Conservation (phyloP, 35 echinoderm and acorn worm genomes). For the Eucidaris tribuloides region DNA sequence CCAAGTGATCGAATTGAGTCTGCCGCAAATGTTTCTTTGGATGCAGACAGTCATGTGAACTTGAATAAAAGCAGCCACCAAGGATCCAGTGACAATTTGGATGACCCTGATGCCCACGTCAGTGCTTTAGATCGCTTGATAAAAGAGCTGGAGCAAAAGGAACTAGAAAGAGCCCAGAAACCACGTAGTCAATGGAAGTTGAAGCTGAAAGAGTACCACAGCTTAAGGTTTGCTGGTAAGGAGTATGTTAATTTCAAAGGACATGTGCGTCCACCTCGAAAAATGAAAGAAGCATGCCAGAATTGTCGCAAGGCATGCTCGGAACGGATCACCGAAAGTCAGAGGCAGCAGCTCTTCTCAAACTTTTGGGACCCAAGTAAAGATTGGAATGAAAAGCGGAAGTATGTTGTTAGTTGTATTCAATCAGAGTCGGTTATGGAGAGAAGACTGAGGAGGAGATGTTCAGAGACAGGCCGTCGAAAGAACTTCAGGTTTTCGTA, state of each 20-base stretch:
- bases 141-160: slow-evolving; percentile 5
- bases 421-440: not conserved
- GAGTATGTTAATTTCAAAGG: slow-evolving; percentile 32
- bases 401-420: slow-evolving; percentile 10
- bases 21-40: too few relatives aligned
- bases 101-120: too few relatives aligned
- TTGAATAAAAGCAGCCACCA: too few relatives aligned
- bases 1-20: too few relatives aligned
- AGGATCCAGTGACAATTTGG: too few relatives aligned
- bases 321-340: not conserved
- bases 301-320: slow-evolving; percentile 9
- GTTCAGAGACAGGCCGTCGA: not conserved
- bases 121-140: slow-evolving; percentile 15
- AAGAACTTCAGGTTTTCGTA: not conserved
- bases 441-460: not conserved
- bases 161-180: not conserved
- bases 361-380: slow-evolving; percentile 18
- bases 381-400: slow-evolving; percentile 13
- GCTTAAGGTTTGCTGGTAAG: slow-evolving; percentile 12
- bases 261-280: not conserved
- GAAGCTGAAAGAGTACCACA: slow-evolving; percentile 3
- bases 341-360: not conserved
- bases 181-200: not conserved
- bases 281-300: slow-evolving; percentile 6
- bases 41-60: too few relatives aligned